Evolutionary conservation across 2,113 vertebrate species (phyloP).

Genomic region (Cepphus grylle): DNA sequence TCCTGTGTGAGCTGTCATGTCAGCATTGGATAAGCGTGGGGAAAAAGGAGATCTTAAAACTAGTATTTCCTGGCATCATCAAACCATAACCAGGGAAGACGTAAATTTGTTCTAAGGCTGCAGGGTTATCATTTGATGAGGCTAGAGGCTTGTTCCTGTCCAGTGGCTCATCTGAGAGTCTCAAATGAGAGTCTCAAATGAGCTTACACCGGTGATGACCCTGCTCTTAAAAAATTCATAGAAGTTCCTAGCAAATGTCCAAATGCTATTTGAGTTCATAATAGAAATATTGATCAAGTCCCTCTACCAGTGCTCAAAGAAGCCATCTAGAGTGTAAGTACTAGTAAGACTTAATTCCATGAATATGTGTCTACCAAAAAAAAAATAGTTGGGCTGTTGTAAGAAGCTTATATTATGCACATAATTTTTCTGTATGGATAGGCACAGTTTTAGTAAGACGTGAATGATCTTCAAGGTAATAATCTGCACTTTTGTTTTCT

Average conservation of each 20-base stretch:
- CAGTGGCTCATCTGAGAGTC: background rate
- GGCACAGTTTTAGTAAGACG: background rate
- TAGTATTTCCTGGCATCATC: background rate
- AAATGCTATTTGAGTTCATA: background rate
- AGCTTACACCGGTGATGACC: background rate
- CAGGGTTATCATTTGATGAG: background rate
- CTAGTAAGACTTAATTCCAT: background rate
- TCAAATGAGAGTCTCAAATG: background rate
- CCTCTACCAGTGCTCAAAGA: background rate
- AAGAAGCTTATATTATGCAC: background rate
- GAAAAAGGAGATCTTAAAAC: background rate
- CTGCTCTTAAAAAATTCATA: background rate
- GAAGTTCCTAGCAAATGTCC: background rate
- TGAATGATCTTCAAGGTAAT: background rate
- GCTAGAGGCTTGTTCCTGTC: background rate
- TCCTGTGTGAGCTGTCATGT: background rate
- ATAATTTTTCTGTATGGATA: background rate
- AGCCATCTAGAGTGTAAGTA: background rate
- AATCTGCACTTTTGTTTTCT: background rate
- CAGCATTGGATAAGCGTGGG: background rate
- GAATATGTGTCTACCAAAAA: background rate
- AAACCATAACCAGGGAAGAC: background rate
- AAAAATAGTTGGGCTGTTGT: accelerated
- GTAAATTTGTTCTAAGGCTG: background rate
- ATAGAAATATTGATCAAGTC: background rate